Percentiles rank a stretch among this genome's conserved stretches.
phyloP scores from a whole-genome alignment of 1,140 invertebrate species.

The Drosophila erecta region DNA sequence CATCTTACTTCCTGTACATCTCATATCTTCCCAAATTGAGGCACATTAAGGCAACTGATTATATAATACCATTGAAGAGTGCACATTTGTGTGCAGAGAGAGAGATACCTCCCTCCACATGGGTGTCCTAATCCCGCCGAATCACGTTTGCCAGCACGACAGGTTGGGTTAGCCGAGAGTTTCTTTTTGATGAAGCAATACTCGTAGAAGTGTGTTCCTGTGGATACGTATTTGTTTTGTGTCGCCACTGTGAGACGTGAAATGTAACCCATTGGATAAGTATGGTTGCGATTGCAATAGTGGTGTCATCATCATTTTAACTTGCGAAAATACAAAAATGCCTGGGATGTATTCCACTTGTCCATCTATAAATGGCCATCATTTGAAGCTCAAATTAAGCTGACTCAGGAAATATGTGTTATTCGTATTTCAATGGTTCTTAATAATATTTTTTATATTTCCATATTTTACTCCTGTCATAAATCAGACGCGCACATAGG shows the following conservation, averaged over 20 bases:
- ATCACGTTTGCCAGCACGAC: constrained; percentile 11
- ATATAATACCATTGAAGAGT: constrained; percentile 22
- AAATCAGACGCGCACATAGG: too few relatives aligned
- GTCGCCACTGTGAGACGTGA: constrained; percentile 1
- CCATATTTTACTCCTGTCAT: not conserved
- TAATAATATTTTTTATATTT: not conserved
- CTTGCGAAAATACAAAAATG: not conserved
- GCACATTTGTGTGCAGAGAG: not conserved
- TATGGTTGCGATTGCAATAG: constrained; percentile 8
- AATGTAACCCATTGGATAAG: constrained; percentile 7
- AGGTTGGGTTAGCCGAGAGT: constrained; percentile 28
- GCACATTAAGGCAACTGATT: constrained; percentile 27
- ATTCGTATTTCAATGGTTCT: not conserved
- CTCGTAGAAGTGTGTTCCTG: constrained; percentile 20
- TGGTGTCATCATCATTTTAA: constrained; percentile 17
- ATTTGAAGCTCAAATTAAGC: not conserved
- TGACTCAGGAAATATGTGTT: constrained; percentile 4
- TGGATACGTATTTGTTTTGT: not conserved
- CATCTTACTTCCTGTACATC: not conserved
- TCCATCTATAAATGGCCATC: constrained; percentile 4
- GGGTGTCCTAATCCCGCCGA: constrained; percentile 23
- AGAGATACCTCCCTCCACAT: not conserved
- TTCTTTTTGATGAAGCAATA: constrained; percentile 31
- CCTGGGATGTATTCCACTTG: constrained; percentile 1
- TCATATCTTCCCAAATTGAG: too few relatives aligned